Conservation (phyloP, 2,113 vertebrate genomes). For the Sterna hirundo region DNA sequence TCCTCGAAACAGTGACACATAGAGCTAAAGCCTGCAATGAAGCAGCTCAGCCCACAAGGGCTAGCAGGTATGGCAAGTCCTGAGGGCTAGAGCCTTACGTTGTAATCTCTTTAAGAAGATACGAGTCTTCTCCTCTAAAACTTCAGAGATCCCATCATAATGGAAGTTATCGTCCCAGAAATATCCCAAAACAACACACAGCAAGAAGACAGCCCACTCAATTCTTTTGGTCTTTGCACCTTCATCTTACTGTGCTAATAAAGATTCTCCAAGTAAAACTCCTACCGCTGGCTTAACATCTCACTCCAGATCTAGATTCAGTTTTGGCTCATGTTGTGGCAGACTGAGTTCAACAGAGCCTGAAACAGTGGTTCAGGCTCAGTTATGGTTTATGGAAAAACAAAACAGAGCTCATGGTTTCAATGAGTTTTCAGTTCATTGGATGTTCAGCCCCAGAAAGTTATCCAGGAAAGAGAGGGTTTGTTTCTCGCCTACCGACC, state of each 20-base stretch:
- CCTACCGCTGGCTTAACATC: not conserved
- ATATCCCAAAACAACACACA: not conserved
- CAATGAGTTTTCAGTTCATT: not conserved
- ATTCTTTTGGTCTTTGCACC: not conserved
- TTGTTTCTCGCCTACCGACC: not conserved
- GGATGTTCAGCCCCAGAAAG: not conserved
- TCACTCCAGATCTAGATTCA: not conserved
- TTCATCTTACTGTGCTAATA: not conserved
- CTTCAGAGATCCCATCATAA: not conserved
- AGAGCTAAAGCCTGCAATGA: not conserved
- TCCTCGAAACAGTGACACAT: not conserved
- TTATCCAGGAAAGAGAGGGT: not conserved
- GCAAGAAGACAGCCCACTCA: not conserved
- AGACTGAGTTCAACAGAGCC: not conserved
- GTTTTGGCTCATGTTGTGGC: not conserved
- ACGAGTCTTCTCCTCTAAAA: not conserved
- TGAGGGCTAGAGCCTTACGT: not conserved
- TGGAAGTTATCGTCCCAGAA: not conserved
- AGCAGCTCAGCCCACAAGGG: not conserved
- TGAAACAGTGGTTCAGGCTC: not conserved
- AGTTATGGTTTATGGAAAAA: not conserved
- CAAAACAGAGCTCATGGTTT: not conserved
- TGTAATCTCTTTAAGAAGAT: not conserved
- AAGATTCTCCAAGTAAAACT: not conserved
- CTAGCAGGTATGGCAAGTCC: not conserved